These are phyloP conservation scores for Ecdyonurus torrentis DNA, from an alignment of 2,888 invertebrate species.

Conservation along the genomic window DNA sequence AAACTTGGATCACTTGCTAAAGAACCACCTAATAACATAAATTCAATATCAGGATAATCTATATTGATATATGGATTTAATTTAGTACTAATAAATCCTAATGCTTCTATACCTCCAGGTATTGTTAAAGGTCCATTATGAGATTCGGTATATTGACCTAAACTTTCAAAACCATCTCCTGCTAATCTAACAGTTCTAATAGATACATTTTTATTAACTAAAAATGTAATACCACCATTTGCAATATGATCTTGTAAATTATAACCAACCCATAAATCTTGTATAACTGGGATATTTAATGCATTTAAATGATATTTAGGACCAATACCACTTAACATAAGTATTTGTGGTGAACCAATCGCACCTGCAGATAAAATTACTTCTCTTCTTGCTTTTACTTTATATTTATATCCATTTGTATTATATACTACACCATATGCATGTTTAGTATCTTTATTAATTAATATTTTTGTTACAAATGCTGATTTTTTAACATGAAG, in stretches of 20 bases:
- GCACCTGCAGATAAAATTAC: slow-evolving; percentile 27
- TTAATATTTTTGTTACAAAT: slow-evolving; percentile 43
- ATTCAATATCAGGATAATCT: slow-evolving; percentile 52
- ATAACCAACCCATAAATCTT: slow-evolving; percentile 52
- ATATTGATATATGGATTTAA: slow-evolving; percentile 58
- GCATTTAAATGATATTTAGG: slow-evolving; percentile 39
- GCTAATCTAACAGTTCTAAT: slow-evolving; percentile 17
- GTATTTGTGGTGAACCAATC: slow-evolving; percentile 13
- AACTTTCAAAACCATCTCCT: slow-evolving; percentile 35
- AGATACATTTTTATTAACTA: slow-evolving; percentile 44
- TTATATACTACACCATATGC: slow-evolving; percentile 52
- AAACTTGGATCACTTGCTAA: slow-evolving; percentile 48
- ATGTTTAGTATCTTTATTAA: slow-evolving; percentile 39
- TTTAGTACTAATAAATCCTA: slow-evolving; percentile 41
- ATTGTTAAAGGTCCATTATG: slow-evolving; percentile 33
- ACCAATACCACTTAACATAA: slow-evolving; percentile 44
- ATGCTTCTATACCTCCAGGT: slow-evolving; percentile 37
- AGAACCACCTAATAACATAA: slow-evolving; percentile 49
- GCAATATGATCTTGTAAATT: slow-evolving; percentile 71
- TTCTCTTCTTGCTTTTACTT: slow-evolving; percentile 30
- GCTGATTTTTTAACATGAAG: slow-evolving; percentile 30
- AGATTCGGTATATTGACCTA: slow-evolving; percentile 21
- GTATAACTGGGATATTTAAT: slow-evolving; percentile 40
- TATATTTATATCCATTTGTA: slow-evolving; percentile 25
- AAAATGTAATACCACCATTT: slow-evolving; percentile 51